These are phyloP conservation scores for Julus scandinavius DNA, from an alignment of 2,888 invertebrate genomes.

Conservation along the genomic window DNA sequence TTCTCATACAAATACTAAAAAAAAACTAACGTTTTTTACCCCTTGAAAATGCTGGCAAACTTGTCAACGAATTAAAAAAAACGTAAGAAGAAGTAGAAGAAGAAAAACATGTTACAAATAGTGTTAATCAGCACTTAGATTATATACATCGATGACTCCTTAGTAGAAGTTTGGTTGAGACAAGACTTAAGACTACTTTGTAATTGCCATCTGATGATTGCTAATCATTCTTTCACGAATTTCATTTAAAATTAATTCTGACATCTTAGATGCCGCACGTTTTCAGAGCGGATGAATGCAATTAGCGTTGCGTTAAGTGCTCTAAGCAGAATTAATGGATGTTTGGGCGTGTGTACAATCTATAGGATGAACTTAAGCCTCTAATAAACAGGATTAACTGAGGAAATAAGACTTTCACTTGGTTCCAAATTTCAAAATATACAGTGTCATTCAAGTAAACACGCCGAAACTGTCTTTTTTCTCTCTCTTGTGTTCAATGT, in stretches of 20 bases:
- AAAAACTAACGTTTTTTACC: not conserved
- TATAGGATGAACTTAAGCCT: not conserved
- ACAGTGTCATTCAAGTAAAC: not conserved
- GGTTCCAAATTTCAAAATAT: not conserved
- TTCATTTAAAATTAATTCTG: conserved; percentile 19
- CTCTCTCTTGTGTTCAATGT: no score
- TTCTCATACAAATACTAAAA: not conserved
- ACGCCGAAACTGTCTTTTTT: not conserved
- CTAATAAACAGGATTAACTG: not conserved
- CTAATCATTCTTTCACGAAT: conserved; percentile 1
- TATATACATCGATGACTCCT: not conserved
- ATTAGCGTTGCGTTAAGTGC: not conserved
- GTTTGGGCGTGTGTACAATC: not conserved
- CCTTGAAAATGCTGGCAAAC: not conserved
- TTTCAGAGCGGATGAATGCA: conserved; percentile 35
- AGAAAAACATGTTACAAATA: not conserved
- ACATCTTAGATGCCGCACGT: not conserved
- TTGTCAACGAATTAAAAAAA: conserved; percentile 7
- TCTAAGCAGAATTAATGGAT: not conserved
- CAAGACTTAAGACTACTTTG: not conserved
- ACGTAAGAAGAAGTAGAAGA: not conserved
- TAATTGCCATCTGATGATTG: conserved; percentile 30
- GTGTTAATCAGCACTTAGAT: not conserved
- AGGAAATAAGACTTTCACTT: not conserved
- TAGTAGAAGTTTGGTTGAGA: no score